Evolutionary conservation across 1,140 invertebrate genomes (phyloP), one percentile per base, ranked within the genome.

Genomic region (Mactra quadrangularis): DNA sequence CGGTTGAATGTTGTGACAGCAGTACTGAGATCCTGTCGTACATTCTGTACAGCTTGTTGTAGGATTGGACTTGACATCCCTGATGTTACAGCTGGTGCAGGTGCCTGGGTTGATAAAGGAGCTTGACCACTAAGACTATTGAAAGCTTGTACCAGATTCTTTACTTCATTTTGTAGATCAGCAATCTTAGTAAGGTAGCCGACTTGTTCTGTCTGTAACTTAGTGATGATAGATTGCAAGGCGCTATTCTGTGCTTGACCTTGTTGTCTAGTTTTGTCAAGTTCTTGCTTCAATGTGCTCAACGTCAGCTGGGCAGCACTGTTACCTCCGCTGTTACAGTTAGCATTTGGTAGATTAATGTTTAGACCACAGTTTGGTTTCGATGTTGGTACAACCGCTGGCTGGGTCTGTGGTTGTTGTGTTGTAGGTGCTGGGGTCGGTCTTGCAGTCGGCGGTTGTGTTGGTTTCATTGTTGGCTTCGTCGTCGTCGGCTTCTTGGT

Each of bases 131-230:
- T 38, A 1, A 57, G 27, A 19, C 45, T 22, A 55, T 79, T 79
- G 31, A 79, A 79, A 1, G 76, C 76, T 4, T 11, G 11, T 4
- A 79, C 76, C 15, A 79, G 50, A 22, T 79, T 79, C 13, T 29
- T 6, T 2, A 79, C 76, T 33, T 79, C 76, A 52, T 70, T 79
- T 47, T 79, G 76, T 19, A 79, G 76, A 27, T 79, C 76, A 0
- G 76, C 13, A 19, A 79, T 79, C 31, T 79, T 68, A 25, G n/a
- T 68, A 3, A 79, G 15, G 60, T 79, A 79, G 2, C 76, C 76
- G 15, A 31, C 52, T 45, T 79, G 76, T 33, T 66, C 62, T 13
- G 62, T 45, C 41, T 79, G 60, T 9, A 79, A 33, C 19, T 68
- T 22, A 7, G 60, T 66, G 3, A 79, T 45, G 45, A 79, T 70